Conservation (phyloP, 2,113 vertebrate genomes). For the Sander vitreus region DNA sequence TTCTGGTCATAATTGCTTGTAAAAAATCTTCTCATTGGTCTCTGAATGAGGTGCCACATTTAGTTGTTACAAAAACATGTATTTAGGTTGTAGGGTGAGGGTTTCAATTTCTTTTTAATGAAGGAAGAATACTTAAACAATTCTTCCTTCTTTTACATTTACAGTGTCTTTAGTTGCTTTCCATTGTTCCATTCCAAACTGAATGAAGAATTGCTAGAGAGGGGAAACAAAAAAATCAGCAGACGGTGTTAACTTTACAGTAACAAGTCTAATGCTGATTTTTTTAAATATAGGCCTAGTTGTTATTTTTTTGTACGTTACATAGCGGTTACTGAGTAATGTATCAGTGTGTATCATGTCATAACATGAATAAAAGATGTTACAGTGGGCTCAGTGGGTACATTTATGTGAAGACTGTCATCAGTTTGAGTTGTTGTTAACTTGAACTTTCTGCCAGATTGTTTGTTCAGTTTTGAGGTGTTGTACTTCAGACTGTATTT, state of each 20-base stretch:
- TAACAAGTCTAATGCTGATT: too few relatives aligned
- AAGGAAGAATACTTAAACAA: not conserved
- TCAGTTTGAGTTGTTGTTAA: not conserved
- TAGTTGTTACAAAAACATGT: not conserved
- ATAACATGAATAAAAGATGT: not conserved
- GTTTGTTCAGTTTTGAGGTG: not conserved
- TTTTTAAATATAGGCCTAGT: too few relatives aligned
- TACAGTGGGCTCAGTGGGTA: not conserved
- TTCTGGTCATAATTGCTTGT: not conserved
- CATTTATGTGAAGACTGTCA: too few relatives aligned
- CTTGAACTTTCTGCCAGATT: not conserved
- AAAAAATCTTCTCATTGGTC: not conserved
- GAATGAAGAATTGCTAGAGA: too few relatives aligned
- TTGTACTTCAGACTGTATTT: not conserved
- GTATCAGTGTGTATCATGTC: not conserved
- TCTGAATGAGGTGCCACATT: not conserved
- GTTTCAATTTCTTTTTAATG: not conserved
- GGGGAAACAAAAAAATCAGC: too few relatives aligned
- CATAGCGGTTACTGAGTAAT: not conserved
- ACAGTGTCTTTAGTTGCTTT: not conserved
- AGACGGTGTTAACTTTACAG: too few relatives aligned
- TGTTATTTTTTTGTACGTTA: too few relatives aligned
- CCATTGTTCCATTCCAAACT: not conserved
- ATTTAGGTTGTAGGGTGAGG: not conserved
- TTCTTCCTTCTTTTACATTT: not conserved